phyloP scores from a whole-genome alignment of 2,888 invertebrate species.

The Oscheius sp. region DNA sequence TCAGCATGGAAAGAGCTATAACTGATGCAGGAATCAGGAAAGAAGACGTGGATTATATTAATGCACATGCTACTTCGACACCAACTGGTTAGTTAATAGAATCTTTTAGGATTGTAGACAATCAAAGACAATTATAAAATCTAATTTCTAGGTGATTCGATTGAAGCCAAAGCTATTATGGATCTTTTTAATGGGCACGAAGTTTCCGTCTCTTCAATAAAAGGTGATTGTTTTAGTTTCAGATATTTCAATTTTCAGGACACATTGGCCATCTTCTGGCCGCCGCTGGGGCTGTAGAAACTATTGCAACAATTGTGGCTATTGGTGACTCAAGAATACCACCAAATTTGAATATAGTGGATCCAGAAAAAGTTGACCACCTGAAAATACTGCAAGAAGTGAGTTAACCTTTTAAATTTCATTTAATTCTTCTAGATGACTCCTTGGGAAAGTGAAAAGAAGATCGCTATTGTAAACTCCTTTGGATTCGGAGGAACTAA shows the following conservation, averaged over 20 bases:
- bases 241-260: slow-evolving; percentile 74
- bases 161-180: slow-evolving; percentile 54
- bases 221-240: slow-evolving; percentile 32
- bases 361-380: slow-evolving; percentile 76
- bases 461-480: slow-evolving; percentile 86
- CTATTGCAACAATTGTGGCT: slow-evolving; percentile 84
- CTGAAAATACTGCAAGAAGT: slow-evolving; percentile 6
- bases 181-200: slow-evolving; percentile 34
- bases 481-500: slow-evolving; percentile 99
- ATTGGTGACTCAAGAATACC: slow-evolving; percentile 82
- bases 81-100: slow-evolving; percentile 73
- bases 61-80: slow-evolving; percentile 98
- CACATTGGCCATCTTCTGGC: slow-evolving; percentile 94
- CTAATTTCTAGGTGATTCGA: slow-evolving; percentile 80
- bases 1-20: slow-evolving; percentile 86
- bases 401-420: background rate
- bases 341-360: slow-evolving; percentile 86
- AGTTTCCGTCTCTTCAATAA: slow-evolving; percentile 52
- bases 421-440: slow-evolving; percentile 70
- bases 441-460: slow-evolving; percentile 74
- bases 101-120: background rate
- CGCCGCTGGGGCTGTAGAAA: slow-evolving; percentile 94
- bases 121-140: background rate
- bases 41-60: slow-evolving; percentile 77
- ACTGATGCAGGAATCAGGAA: slow-evolving; percentile 75